Evolutionary conservation across 2,113 vertebrate species (phyloP).

Genomic region (Manacus vitellinus): DNA sequence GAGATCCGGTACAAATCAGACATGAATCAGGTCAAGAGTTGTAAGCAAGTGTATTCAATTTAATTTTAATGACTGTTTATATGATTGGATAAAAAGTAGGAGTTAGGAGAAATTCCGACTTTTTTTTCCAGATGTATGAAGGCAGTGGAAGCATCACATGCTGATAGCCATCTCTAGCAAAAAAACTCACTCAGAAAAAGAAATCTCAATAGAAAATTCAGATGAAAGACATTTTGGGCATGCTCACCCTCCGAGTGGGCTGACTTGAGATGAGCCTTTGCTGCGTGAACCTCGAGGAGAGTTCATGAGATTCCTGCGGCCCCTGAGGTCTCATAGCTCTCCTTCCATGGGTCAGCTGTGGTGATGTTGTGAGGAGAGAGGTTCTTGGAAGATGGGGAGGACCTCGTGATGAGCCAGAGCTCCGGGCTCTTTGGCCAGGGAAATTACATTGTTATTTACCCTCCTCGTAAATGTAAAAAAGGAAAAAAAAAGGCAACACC

Average conservation of each 20-base stretch:
- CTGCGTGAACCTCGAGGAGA: background rate
- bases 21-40: rapidly evolving
- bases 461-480: background rate
- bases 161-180: background rate
- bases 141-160: background rate
- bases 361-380: background rate
- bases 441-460: background rate
- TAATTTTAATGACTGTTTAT: background rate
- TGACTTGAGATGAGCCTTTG: background rate
- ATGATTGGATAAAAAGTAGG: background rate
- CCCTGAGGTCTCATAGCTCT: background rate
- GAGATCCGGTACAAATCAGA: background rate
- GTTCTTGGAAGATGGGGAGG: background rate
- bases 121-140: background rate
- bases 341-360: no score
- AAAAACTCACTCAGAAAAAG: background rate
- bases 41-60: background rate
- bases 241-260: background rate
- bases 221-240: background rate
- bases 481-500: rapidly evolving
- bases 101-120: background rate
- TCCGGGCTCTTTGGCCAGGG: background rate
- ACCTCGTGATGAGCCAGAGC: no score
- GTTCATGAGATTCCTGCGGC: no score
- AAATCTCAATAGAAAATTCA: background rate